Percentiles rank a stretch among this genome's conserved stretches.
These are phyloP conservation scores for Cavia aperea DNA, from an alignment of 2,113 vertebrate species.

Conservation along the genomic window DNA sequence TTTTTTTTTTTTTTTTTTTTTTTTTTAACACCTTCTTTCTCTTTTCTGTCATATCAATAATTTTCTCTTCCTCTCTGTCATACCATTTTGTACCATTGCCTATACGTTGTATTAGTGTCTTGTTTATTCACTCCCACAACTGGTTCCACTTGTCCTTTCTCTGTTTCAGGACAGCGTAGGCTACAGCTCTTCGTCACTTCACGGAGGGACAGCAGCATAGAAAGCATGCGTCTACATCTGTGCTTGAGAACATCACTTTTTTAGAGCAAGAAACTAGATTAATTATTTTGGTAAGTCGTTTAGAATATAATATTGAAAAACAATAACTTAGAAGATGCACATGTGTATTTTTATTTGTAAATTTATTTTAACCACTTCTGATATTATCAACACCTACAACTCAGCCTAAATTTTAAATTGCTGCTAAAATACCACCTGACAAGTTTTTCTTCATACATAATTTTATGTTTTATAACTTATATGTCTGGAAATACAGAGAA, in stretches of 20 bases:
- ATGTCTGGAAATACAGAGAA: neutral
- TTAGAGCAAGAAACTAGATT: neutral
- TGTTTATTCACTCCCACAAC: neutral
- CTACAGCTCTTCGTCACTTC: neutral
- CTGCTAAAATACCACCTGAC: neutral
- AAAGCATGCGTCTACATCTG: neutral
- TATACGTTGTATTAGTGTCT: neutral
- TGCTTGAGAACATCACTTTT: neutral
- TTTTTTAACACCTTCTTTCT: neutral
- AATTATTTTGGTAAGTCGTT: neutral
- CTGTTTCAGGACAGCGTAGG: neutral
- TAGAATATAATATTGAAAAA: neutral
- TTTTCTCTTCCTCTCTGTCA: neutral
- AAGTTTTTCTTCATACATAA: neutral
- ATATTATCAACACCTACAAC: neutral
- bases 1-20: too few species aligned
- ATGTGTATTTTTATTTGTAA: neutral
- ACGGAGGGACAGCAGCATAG: neutral
- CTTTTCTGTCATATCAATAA: neutral
- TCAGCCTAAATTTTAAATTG: neutral
- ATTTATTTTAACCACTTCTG: neutral
- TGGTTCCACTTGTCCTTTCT: neutral
- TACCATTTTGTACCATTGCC: too few species aligned
- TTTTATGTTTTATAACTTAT: neutral
- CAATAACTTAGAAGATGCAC: neutral